phyloP scores from a whole-genome alignment of 2,113 vertebrate species.

The Psilopogon haemacephalus region DNA sequence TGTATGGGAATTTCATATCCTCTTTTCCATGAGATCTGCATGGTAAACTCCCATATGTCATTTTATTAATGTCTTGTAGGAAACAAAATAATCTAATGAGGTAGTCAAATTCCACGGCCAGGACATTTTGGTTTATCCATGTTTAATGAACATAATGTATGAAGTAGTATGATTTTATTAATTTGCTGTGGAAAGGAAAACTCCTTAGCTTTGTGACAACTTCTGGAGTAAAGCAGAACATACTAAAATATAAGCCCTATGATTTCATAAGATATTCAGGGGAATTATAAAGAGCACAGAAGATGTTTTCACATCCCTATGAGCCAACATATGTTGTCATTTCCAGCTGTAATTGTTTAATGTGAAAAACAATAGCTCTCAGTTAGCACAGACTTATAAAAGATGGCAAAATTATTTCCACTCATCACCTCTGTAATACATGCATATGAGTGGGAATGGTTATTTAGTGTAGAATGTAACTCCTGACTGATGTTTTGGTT shows the following conservation, averaged over 20 bases:
- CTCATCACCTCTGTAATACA: neutral
- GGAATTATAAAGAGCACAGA: neutral
- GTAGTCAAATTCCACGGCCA: neutral
- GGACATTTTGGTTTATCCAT: neutral
- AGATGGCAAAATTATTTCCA: neutral
- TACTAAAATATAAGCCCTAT: neutral
- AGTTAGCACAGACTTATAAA: neutral
- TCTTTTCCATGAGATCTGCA: neutral
- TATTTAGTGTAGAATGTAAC: neutral
- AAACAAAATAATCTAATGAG: neutral
- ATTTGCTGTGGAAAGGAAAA: neutral
- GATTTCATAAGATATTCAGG: neutral
- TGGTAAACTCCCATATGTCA: neutral
- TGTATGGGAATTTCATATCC: neutral
- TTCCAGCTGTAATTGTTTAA: conserved; percentile 19
- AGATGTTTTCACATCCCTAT: neutral
- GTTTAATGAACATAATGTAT: neutral
- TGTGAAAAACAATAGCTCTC: neutral
- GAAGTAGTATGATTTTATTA: neutral
- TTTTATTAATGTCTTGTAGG: neutral
- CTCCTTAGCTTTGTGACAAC: neutral
- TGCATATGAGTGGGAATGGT: neutral
- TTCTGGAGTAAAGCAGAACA: neutral
- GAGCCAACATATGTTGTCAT: neutral
- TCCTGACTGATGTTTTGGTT: neutral